Evolutionary conservation across 2,797 vertebrate genomes (phyloP).

Genomic region (Pseudochromis fuscus): DNA sequence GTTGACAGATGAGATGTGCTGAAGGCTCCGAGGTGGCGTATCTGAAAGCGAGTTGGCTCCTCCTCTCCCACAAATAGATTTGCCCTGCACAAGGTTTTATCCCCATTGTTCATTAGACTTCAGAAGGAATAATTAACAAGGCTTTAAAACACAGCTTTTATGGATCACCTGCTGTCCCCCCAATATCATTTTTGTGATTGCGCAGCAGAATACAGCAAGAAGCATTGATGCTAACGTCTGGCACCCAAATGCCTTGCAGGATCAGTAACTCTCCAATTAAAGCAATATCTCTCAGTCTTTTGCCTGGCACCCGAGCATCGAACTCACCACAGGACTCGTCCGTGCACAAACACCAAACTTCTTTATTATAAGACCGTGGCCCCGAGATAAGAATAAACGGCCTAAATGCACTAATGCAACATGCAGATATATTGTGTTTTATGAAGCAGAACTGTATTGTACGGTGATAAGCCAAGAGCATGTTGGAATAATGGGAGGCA

Average conservation of each 20-base stretch:
- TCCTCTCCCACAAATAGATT: slow-evolving; percentile 75
- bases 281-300: slow-evolving; percentile 83
- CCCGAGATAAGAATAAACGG: slow-evolving; percentile 73
- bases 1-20: slow-evolving; percentile 72
- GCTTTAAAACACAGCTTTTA: slow-evolving; percentile 89
- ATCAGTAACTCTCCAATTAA: slow-evolving; percentile 88
- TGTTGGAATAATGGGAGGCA: slow-evolving; percentile 56
- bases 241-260: slow-evolving; percentile 86
- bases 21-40: slow-evolving; percentile 71
- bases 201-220: slow-evolving; percentile 85
- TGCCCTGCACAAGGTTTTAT: slow-evolving; percentile 81
- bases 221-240: slow-evolving; percentile 86
- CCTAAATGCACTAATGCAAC: slow-evolving; percentile 68
- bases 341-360: slow-evolving; percentile 68
- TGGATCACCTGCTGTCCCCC: slow-evolving; percentile 90
- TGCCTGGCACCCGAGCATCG: slow-evolving; percentile 68
- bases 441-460: slow-evolving; percentile 67
- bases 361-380: slow-evolving; percentile 65
- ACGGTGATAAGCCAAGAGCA: slow-evolving; percentile 59
- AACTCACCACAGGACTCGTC: slow-evolving; percentile 71
- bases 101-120: slow-evolving; percentile 87
- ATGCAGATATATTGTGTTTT: slow-evolving; percentile 69
- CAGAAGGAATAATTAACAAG: slow-evolving; percentile 90
- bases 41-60: slow-evolving; percentile 65
- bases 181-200: slow-evolving; percentile 89